A percentile compares a stretch with the other conserved stretches of the same genome.
Evolutionary conservation across 2,888 invertebrate genomes (phyloP).

Genomic region (Corythucha ciliata): DNA sequence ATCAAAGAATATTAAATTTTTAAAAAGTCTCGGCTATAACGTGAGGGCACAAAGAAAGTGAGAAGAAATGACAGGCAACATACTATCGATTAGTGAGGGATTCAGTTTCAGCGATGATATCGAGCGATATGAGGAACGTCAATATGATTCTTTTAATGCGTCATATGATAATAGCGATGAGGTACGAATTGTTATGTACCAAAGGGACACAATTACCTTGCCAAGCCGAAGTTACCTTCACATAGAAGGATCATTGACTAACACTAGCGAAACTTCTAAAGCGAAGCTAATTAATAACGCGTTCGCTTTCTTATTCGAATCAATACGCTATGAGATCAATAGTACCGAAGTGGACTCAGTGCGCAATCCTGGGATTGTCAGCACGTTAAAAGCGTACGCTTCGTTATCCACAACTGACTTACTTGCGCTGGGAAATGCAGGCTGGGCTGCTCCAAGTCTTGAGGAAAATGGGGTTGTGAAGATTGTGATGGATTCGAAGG

Average conservation of each 20-base stretch:
- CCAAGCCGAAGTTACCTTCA: constrained; percentile 15
- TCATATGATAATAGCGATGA: constrained; percentile 19
- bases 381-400: not conserved
- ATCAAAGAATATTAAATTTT: no score
- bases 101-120: not conserved
- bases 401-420: not conserved
- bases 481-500: not conserved
- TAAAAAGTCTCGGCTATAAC: constrained; percentile 1
- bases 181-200: constrained; percentile 7
- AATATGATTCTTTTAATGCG: constrained; percentile 1
- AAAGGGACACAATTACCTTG: constrained; percentile 11
- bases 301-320: not conserved
- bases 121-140: constrained; percentile 3
- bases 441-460: not conserved
- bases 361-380: not conserved
- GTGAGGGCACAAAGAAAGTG: not conserved
- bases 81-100: not conserved
- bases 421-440: no score
- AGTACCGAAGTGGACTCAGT: not conserved
- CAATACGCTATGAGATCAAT: constrained; percentile 4
- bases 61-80: no score
- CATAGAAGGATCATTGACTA: constrained; percentile 7
- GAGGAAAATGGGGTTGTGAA: no score
- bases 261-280: no score
- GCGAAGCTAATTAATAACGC: no score